phyloP scores from a whole-genome alignment of 2,797 vertebrate species.

The Onychomys leucogaster region DNA sequence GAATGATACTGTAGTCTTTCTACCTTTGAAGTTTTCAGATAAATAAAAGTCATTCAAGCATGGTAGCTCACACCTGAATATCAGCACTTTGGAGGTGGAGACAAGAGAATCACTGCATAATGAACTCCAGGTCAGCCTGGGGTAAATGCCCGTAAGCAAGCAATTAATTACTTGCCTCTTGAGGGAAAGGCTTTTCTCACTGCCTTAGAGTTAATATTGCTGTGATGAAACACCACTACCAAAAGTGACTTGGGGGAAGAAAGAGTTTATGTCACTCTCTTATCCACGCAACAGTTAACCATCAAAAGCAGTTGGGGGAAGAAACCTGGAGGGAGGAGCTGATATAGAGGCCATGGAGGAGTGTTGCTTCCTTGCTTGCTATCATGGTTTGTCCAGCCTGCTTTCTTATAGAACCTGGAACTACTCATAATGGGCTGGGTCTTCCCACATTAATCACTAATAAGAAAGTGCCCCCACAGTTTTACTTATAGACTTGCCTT shows the following conservation, averaged over 20 bases:
- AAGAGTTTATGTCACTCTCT: background rate
- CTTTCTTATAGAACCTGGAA: background rate
- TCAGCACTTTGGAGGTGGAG: background rate
- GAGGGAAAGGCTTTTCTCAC: background rate
- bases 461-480: background rate
- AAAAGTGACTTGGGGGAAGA: background rate
- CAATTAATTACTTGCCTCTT: background rate
- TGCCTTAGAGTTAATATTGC: background rate
- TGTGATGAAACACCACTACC: background rate
- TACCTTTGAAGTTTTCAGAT: slow-evolving; percentile 20
- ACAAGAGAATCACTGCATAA: background rate
- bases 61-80: background rate
- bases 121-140: background rate
- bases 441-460: background rate
- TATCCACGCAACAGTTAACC: too few relatives aligned
- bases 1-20: background rate
- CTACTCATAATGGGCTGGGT: too few relatives aligned
- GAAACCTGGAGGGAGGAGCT: background rate
- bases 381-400: background rate
- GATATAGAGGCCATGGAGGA: background rate
- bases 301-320: background rate
- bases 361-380: background rate
- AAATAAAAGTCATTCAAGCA: background rate
- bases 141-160: background rate
- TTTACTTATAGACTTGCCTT: background rate